Evolutionary conservation across 1,140 invertebrate species (phyloP).

Genomic region (Sogatella furcifera): DNA sequence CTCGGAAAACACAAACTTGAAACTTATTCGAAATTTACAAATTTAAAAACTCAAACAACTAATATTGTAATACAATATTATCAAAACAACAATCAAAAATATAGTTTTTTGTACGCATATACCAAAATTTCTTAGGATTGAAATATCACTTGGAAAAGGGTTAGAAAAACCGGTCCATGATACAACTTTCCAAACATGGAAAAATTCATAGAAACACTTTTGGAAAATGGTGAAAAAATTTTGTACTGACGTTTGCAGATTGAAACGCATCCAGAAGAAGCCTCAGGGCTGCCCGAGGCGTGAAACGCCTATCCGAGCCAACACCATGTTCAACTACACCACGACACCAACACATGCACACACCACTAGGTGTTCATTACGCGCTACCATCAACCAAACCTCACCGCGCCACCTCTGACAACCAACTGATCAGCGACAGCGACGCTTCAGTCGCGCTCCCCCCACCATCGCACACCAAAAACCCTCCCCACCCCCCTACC

Average conservation of each 20-base stretch:
- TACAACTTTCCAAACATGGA: too few species aligned
- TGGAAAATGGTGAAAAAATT: not conserved
- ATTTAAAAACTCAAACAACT: too few species aligned
- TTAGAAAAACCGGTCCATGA: too few species aligned
- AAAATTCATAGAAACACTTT: too few species aligned
- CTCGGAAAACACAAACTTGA: too few species aligned
- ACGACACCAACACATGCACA: slow-evolving; percentile 4
- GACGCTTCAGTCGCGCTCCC: not conserved
- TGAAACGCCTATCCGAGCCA: slow-evolving; percentile 42
- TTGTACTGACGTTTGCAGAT: slow-evolving; percentile 41
- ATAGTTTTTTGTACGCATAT: too few species aligned
- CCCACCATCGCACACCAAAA: not conserved
- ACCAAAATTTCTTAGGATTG: too few species aligned
- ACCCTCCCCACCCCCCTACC: not conserved
- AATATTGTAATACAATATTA: too few species aligned
- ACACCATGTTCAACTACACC: slow-evolving; percentile 10
- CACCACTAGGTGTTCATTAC: not conserved
- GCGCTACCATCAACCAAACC: not conserved
- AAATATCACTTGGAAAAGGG: too few species aligned
- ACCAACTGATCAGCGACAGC: not conserved
- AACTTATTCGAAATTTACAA: too few species aligned
- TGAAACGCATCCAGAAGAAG: slow-evolving; percentile 42
- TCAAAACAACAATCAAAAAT: too few species aligned
- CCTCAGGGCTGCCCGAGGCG: slow-evolving; percentile 41
- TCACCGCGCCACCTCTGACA: not conserved